phyloP scores from a whole-genome alignment of 2,797 vertebrate genomes.

The Anniella stebbinsi region DNA sequence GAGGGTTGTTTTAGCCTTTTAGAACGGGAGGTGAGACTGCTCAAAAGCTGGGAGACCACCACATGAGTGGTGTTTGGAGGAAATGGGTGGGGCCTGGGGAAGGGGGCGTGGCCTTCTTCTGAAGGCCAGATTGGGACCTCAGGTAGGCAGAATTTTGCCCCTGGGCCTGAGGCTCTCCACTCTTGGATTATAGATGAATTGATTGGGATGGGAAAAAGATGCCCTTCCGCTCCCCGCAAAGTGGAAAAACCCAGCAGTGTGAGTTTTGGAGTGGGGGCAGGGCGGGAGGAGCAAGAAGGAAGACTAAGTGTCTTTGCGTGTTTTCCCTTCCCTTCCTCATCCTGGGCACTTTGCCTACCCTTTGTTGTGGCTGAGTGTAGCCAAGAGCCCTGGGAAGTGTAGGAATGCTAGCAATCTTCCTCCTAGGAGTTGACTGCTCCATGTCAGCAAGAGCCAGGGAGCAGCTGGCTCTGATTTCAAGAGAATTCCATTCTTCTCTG shows the following conservation, averaged over 20 bases:
- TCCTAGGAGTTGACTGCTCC: constrained; percentile 71
- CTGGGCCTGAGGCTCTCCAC: too few species aligned
- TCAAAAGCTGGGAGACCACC: too few species aligned
- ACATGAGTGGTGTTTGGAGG: too few species aligned
- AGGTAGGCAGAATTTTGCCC: too few species aligned
- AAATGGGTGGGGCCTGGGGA: too few species aligned
- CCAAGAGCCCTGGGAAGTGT: constrained; percentile 36
- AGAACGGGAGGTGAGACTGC: too few species aligned
- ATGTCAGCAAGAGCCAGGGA: constrained; percentile 58
- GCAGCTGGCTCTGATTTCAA: constrained; percentile 49
- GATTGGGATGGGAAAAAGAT: background rate
- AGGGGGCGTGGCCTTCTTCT: too few species aligned
- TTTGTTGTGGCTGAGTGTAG: constrained; percentile 42
- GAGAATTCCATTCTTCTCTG: constrained; percentile 38
- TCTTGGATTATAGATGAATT: too few species aligned
- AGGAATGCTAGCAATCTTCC: constrained; percentile 79
- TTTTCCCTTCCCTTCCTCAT: background rate
- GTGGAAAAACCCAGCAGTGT: background rate
- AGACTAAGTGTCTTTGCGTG: background rate
- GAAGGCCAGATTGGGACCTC: too few species aligned
- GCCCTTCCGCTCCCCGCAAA: background rate
- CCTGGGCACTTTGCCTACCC: constrained; percentile 12
- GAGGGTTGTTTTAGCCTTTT: too few species aligned
- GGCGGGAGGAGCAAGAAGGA: background rate
- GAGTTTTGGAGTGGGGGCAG: background rate